Conservation (phyloP, 2,113 vertebrate species). For the Dasyornis broadbenti region DNA sequence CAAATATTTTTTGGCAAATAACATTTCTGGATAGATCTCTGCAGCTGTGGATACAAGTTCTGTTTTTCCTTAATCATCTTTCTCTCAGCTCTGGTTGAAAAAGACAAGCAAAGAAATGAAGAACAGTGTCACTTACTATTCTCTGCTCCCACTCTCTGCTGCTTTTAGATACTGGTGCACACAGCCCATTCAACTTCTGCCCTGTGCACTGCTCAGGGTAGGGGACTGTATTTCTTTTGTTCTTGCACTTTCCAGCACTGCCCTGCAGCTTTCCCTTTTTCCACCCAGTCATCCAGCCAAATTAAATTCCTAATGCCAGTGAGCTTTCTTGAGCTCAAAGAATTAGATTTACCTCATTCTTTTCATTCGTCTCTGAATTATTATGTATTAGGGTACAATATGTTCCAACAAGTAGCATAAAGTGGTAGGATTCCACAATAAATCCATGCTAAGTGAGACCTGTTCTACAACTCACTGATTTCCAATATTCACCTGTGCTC, state of each 20-base stretch:
- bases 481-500: background rate
- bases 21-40: background rate
- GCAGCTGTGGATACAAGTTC: background rate
- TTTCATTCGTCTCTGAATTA: background rate
- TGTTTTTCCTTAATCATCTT: background rate
- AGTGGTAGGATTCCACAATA: background rate
- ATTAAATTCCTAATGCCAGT: slow-evolving; percentile 22
- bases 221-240: background rate
- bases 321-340: background rate
- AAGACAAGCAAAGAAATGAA: background rate
- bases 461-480: background rate
- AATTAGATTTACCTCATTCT: slow-evolving; percentile 3
- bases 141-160: background rate
- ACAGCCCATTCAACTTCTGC: background rate
- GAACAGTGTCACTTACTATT: background rate
- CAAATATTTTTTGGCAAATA: background rate
- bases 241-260: background rate
- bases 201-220: background rate
- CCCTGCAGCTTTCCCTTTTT: background rate
- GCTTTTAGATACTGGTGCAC: background rate
- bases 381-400: background rate
- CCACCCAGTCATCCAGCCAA: background rate
- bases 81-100: background rate
- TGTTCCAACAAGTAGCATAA: background rate
- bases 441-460: background rate